Evolutionary conservation across 2,797 vertebrate species (phyloP), one percentile per base, ranked within the genome.

Genomic region (Oryzias sinensis): DNA sequence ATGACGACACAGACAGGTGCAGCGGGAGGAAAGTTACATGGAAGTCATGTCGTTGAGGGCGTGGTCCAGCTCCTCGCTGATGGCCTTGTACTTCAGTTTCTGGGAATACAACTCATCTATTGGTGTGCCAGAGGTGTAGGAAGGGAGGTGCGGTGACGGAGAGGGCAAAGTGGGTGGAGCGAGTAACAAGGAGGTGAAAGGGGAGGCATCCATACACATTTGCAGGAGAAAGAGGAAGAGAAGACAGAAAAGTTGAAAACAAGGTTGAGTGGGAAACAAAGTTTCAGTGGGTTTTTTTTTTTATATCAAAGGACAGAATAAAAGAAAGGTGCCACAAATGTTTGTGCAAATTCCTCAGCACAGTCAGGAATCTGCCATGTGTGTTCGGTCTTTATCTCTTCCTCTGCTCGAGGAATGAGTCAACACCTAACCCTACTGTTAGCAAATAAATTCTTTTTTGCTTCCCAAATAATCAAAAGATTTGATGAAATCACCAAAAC

Each of bases 61-160:
- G 91, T 99, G 96, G 94, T 98, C 97, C 94, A 99, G 94, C 95
- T 98, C 97, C 93, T 99, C 97, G 90, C 97, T 99, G 96, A 98
- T 98, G 90, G 96, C 96, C 91, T 98, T 98, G 95, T 98, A 98
- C 95, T 98, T 99, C 93, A 98, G 94, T 94, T 98, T 99, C 96
- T 99, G 97, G 91, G 96, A 91, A 76, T 99, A 98, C 80, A 99
- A 92, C 93, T 99, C 97, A 88, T 99, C 97, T 99, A 93, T 74
- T 56, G 89, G 80, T 65, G 74, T 84, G 80, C 72, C 68, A 5
- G 52, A 42, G 72, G 62, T 58, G 24, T 22, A 22, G 70, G 25
- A 46, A 70, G 62, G 16, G 58, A 33, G 40, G 63, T 59, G 72
- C 0, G 7, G 71, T 33, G 68, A 59, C 3, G 33, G 45, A 71